Base-by-base conservation (phyloP, 2,113 vertebrate species). In the Phylloscopus trochilus region DNA sequence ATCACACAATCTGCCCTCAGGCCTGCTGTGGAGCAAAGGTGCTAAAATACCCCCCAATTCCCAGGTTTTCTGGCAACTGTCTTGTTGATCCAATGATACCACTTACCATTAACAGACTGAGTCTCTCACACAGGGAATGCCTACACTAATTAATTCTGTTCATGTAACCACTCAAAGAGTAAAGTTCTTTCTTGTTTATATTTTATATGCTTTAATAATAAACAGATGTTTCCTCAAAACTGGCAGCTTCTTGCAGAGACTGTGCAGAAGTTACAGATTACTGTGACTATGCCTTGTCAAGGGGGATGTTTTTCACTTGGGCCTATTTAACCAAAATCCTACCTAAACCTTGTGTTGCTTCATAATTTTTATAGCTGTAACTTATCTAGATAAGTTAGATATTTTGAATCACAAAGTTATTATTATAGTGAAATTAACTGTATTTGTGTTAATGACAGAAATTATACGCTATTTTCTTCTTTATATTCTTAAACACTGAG, bases 101-200 rank as follows among this genome's bases (percentile, higher is more conserved):
- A 43, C 43, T 83, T 55, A 30, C 35, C 23, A 60, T 28, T 41
- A 64, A 27, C 44, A 82, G 22, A 33, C 30, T 3, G 14, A 47
- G 37, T 64, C 13, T 52, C 52, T 66, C 55, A 21, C n/a, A 15
- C 0, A 47, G 41, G 49, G 60, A 84, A 6, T 1, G 0, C 18
- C 16, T 19, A n/a, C 4, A 2, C 6, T 37, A 17, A 58, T 82
- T 11, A 68, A 22, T 53, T 78, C 73, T 77, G 55, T 37, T 93
- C 81, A 70, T 82, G 30, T 59, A 75, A 44, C 59, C 4, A 3
- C 69, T 79, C 41, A 39, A 70, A 87, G 77, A 92, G 56, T 64
- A 73, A 82, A 89, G 58, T 49, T 33, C 28, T 89, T 89, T 89
- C 33, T 28, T 87, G 27, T 49, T 93, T 64, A 10, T 75, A 49